These are phyloP conservation scores for Drosophila fungiperda DNA, from an alignment of 2,888 invertebrate species.

Conservation along the genomic window DNA sequence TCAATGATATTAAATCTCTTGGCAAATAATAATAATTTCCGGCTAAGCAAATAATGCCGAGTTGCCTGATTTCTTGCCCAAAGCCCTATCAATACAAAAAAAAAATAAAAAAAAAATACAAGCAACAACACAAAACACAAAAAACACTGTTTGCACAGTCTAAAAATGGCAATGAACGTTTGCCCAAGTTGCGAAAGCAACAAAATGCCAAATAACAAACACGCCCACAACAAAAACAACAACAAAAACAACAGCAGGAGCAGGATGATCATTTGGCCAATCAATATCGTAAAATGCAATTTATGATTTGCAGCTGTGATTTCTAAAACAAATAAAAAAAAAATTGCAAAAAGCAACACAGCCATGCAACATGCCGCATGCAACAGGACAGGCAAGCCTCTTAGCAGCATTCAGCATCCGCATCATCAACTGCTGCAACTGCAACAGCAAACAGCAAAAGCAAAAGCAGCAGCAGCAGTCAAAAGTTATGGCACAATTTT, in stretches of 20 bases:
- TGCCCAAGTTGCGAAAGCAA: constrained; percentile 43
- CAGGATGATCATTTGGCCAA: constrained; percentile 67
- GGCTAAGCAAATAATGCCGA: constrained; percentile 66
- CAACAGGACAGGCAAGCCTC: constrained; percentile 34
- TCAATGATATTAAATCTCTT: constrained; percentile 70
- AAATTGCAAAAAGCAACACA: constrained; percentile 20
- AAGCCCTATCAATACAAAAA: constrained; percentile 15
- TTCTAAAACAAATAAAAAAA: constrained; percentile 74
- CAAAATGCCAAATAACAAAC: constrained; percentile 39
- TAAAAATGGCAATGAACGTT: constrained; percentile 30
- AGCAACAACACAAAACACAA: background rate
- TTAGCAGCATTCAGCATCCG: constrained; percentile 10
- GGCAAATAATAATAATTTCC: constrained; percentile 74
- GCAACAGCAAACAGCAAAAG: constrained; percentile 38
- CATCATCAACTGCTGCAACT: constrained; percentile 39
- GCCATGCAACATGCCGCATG: constrained; percentile 51
- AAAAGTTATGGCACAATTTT: constrained; percentile 82
- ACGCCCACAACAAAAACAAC: constrained; percentile 62
- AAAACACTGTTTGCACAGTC: constrained; percentile 21
- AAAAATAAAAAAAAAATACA: background rate
- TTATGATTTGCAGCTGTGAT: constrained; percentile 82
- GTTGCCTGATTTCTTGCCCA: constrained; percentile 40
- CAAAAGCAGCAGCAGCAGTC: constrained; percentile 35
- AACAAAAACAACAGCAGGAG: constrained; percentile 22
- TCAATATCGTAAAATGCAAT: constrained; percentile 82